Evolutionary conservation across 2,888 invertebrate species (phyloP).

Genomic region (Rhorus exstirpatorius): DNA sequence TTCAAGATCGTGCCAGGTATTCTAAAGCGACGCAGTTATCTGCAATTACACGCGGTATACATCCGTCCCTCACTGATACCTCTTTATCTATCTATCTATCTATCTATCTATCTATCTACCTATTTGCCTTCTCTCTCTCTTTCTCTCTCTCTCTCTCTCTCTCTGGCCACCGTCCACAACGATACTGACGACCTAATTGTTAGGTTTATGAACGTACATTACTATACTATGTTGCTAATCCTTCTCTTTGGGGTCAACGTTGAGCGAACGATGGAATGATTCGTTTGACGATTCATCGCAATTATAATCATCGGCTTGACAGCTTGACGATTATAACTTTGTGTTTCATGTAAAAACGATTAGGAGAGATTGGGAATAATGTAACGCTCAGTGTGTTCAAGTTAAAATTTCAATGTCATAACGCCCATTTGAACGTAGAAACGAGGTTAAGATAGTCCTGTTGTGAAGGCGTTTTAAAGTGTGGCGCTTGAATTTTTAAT

Average conservation of each 20-base stretch:
- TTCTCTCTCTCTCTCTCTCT: conserved; percentile 9
- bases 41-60: conserved; percentile 78
- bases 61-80: conserved; percentile 21
- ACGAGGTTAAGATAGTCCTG: too few species aligned
- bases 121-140: not conserved
- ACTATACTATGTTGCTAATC: too few species aligned
- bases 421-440: too few species aligned
- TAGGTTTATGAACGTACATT: not conserved
- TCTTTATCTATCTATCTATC: not conserved
- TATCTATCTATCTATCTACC: not conserved
- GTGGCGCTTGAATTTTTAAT: too few species aligned
- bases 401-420: not conserved
- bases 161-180: not conserved
- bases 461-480: too few species aligned
- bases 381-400: too few species aligned
- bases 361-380: not conserved
- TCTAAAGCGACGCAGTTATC: conserved; percentile 81
- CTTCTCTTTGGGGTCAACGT: not conserved
- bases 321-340: not conserved
- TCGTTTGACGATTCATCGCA: not conserved
- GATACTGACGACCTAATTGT: not conserved
- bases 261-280: not conserved
- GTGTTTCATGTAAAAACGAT: not conserved
- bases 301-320: not conserved
- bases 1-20: conserved; percentile 75